Conservation (phyloP, 1,140 invertebrate species). For the Pissodes strobi region DNA sequence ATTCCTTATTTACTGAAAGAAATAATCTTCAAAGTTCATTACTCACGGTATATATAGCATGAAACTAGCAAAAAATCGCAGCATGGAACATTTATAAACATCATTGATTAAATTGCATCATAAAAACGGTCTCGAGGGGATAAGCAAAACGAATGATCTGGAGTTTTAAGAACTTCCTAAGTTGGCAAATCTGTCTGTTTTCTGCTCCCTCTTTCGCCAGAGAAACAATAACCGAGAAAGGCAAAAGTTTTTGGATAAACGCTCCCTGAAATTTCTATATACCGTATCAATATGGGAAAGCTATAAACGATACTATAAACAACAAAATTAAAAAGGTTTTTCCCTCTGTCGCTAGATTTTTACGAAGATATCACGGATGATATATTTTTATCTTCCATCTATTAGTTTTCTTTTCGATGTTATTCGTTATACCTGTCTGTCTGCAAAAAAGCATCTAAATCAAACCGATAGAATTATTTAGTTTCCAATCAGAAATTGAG, state of each 20-base stretch:
- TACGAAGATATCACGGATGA: constrained; percentile 25
- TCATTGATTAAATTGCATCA: constrained; percentile 24
- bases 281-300: constrained; percentile 33
- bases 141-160: constrained; percentile 20
- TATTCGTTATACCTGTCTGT: constrained; percentile 17
- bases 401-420: constrained; percentile 28
- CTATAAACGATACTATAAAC: constrained; percentile 33
- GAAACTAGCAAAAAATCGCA: constrained; percentile 9
- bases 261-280: constrained; percentile 25
- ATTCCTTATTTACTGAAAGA: no score
- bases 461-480: not conserved
- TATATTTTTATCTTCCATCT: constrained; percentile 34
- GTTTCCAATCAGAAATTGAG: constrained; percentile 1
- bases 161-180: constrained; percentile 25
- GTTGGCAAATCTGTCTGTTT: constrained; percentile 25
- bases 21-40: no score
- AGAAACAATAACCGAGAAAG: constrained; percentile 26
- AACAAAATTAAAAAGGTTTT: constrained; percentile 32
- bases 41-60: not conserved
- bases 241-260: constrained; percentile 32
- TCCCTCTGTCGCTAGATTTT: constrained; percentile 20
- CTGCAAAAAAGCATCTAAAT: constrained; percentile 9
- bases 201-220: not conserved
- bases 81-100: constrained; percentile 8
- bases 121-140: constrained; percentile 13